Base-by-base conservation (phyloP, 2,888 invertebrate species). In the Zelleria hepariella region DNA sequence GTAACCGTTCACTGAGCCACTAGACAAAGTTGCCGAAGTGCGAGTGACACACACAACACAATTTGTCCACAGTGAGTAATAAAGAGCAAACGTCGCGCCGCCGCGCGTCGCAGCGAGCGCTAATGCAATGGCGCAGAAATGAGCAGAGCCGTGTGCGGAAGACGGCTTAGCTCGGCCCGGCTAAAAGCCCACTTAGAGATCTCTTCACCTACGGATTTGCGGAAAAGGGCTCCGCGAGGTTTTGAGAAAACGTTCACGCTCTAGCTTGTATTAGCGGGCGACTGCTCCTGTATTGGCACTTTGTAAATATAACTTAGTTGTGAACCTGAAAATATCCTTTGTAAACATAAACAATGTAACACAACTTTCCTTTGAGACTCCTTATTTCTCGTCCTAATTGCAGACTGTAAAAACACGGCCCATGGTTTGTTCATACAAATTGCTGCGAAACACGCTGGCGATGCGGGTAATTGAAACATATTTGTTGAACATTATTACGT, bases 151-250 rank as follows among this genome's bases (percentile, higher is more conserved):
- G 55, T 83, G 80, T 82, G 75, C 72, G 75, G 80, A 82, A 78
- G 83, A 81, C 80, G 84, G 85, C 85, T 88, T 83, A 87, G 82
- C 84, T 82, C 77, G 80, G 82, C 84, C 75, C 75, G 77, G 74
- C 85, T 87, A 87, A 87, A 87, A 88, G 87, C 87, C 84, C 86
- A 87, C 87, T 88, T 86, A 86, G 80, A 83, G 75, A 80, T 81
- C 83, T 83, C 81, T 82, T 83, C 81, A 76, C 74, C 71, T 72
- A 68, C 78, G 86, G 86, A 86, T 86, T 85, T 85, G 79, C 74
- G 74, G 74, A 68, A 77, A 42, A 81, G 79, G 79, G 79, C 76
- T 78, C 79, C 79, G 71, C 66, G 81, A 80, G 74, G 80, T 82
- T 78, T 75, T 78, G 69, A 73, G 71, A 69, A 70, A 80, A 80